Percentiles rank a stretch among this genome's conserved stretches.
These are phyloP conservation scores for Acleris laterana DNA, from an alignment of 2,888 invertebrate genomes.

Conservation along the genomic window DNA sequence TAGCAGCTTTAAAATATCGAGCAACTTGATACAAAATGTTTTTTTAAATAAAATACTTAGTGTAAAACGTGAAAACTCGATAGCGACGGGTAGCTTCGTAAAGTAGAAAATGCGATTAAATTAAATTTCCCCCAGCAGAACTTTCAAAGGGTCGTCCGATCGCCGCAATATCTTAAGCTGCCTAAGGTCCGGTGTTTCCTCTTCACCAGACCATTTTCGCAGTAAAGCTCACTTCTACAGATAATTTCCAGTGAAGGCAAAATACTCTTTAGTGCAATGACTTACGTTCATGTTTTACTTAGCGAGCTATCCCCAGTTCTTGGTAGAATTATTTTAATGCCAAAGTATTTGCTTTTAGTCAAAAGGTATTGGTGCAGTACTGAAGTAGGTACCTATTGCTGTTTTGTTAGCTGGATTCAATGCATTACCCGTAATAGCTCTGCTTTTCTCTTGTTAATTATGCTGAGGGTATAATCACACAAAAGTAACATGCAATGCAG, in stretches of 20 bases:
- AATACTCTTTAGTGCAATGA: constrained; percentile 12
- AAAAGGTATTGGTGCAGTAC: constrained; percentile 10
- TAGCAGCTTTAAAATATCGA: too few relatives aligned
- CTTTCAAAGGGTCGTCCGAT: constrained; percentile 76
- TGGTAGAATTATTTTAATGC: constrained; percentile 36
- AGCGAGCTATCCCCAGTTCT: constrained; percentile 26
- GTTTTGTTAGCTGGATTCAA: background rate
- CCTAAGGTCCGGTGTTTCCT: constrained; percentile 56
- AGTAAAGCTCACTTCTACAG: constrained; percentile 29
- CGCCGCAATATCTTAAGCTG: constrained; percentile 77
- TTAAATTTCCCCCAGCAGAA: constrained; percentile 75
- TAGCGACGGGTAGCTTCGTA: constrained; percentile 64
- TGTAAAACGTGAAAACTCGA: constrained; percentile 55
- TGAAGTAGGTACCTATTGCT: background rate
- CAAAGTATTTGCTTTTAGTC: constrained; percentile 23
- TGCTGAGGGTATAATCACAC: too few relatives aligned
- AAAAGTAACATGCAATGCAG: too few relatives aligned
- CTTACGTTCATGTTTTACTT: constrained; percentile 24
- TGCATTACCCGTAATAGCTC: background rate
- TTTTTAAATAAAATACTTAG: constrained; percentile 53
- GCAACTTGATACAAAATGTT: too few relatives aligned
- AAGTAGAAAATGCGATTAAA: constrained; percentile 79
- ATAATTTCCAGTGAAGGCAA: constrained; percentile 24
- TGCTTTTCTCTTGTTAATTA: background rate
- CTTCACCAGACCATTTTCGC: constrained; percentile 53